Base-by-base conservation (phyloP, 2,888 invertebrate species). In the Hyles lineata region DNA sequence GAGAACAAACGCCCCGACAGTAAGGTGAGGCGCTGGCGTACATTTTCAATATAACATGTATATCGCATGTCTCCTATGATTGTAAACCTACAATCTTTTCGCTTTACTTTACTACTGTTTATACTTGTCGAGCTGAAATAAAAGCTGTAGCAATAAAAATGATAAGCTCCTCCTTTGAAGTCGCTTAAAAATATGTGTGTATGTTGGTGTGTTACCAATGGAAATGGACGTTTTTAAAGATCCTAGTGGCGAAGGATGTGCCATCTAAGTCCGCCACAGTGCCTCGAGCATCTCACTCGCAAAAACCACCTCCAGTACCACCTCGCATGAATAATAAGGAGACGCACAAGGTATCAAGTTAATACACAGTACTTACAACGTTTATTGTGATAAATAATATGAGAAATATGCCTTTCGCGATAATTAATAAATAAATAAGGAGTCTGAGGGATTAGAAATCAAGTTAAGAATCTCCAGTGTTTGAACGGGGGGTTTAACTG, bases 291-390 rank as follows among this genome's bases (percentile, higher is more conserved):
- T 89, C 90, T 17, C 88, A 90, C 60, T 80, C 85, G 2, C 87
- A 88, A 76, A 92, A 90, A 76, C 92, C 94, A 9, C 94, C 94
- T 1, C 93, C 93, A 0, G 87, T 93, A 8, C 94, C 94, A 25
- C 93, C 94, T 2, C 82, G 93, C 71, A 83, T 90, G 2, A 87
- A 84, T 60, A 88, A 83, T 75, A 86, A 86, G 83, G 88, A 88
- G 11, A 77, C 79, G 4, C 79, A 81, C n/a, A 91, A 85, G 86
- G 92, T 90, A 55, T 55, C 17, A 76, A 72, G 74, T 78, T 63
- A 50, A n/a, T 43, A 29, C 5, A 29, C 29, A 29, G 29, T 29
- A 29, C 29, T 29, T 5, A 3, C 29, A 5, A 29, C 29, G 5
- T 29, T 2, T 62, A 8, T 25, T 50, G 29, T 29, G 3, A 3